A percentile compares a stretch with the other conserved stretches of the same genome.
phyloP scores from a whole-genome alignment of 2,888 invertebrate species.

The Resseliella maxima region DNA sequence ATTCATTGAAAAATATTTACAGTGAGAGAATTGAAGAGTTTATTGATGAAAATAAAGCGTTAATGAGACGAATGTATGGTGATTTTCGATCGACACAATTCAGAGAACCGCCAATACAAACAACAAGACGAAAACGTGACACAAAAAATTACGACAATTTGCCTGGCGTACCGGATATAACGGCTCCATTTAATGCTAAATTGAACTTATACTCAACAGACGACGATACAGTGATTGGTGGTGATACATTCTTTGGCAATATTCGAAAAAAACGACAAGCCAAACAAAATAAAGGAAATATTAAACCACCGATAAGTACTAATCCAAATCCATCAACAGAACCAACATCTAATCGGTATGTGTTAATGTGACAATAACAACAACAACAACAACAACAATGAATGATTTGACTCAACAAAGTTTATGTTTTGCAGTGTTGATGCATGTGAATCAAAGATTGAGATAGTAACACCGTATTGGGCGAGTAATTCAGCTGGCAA shows the following conservation, averaged over 20 bases:
- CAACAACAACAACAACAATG: background rate
- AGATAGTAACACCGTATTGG: conserved; percentile 95
- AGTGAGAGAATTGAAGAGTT: conserved; percentile 91
- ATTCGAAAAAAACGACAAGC: conserved; percentile 71
- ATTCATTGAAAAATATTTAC: conserved; percentile 34
- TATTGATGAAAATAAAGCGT: conserved; percentile 93
- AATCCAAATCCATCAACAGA: conserved; percentile 58
- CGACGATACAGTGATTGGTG: conserved; percentile 60
- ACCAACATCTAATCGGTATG: conserved; percentile 63
- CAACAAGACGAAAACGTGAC: conserved; percentile 65
- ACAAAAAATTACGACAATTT: conserved; percentile 63
- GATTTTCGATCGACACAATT: conserved; percentile 78
- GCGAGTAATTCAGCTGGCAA: conserved; percentile 93
- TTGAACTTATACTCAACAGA: background rate
- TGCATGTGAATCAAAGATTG: conserved; percentile 90
- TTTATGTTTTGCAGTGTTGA: conserved; percentile 73
- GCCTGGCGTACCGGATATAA: conserved; percentile 72
- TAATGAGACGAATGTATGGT: conserved; percentile 94
- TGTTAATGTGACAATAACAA: conserved; percentile 6
- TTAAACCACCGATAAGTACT: conserved; percentile 41
- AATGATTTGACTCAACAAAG: background rate
- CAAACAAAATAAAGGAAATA: conserved; percentile 65
- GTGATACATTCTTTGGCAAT: conserved; percentile 70
- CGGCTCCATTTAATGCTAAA: conserved; percentile 61
- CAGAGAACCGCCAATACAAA: conserved; percentile 70